phyloP scores from a whole-genome alignment of 2,888 invertebrate genomes.

The Drosophila siamana region DNA sequence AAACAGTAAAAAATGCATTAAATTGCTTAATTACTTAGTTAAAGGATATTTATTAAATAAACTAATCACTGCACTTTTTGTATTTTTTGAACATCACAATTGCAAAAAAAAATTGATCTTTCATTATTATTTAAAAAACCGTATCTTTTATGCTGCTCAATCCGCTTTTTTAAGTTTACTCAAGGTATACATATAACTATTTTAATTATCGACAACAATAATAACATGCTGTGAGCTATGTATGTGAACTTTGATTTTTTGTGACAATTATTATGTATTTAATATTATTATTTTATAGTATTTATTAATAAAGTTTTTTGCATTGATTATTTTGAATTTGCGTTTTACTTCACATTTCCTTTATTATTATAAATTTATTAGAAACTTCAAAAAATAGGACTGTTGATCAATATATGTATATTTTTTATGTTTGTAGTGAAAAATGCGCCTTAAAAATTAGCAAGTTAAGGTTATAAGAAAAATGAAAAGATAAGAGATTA shows the following conservation, averaged over 20 bases:
- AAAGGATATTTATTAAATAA: conserved; percentile 31
- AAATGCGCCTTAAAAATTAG: conserved; percentile 48
- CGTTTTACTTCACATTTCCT: conserved; percentile 21
- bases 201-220: conserved; percentile 40
- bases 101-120: conserved; percentile 39
- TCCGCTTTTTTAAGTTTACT: conserved; percentile 26
- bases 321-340: conserved; percentile 41
- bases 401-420: background rate
- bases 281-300: conserved; percentile 67
- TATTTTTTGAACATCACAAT: conserved; percentile 64
- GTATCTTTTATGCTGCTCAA: conserved; percentile 32
- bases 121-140: conserved; percentile 22
- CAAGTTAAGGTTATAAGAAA: conserved; percentile 18
- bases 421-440: conserved; percentile 25
- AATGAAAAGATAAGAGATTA: conserved; percentile 20
- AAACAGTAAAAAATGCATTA: conserved; percentile 30
- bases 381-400: background rate
- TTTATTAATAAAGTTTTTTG: conserved; percentile 79
- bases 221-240: conserved; percentile 72
- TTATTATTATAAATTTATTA: conserved; percentile 5
- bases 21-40: conserved; percentile 29
- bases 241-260: conserved; percentile 69
- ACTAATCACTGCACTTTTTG: conserved; percentile 7
- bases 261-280: conserved; percentile 55
- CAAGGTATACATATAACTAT: conserved; percentile 27